Conservation (phyloP, 2,113 vertebrate genomes). For the Chlamydotis undulata region DNA sequence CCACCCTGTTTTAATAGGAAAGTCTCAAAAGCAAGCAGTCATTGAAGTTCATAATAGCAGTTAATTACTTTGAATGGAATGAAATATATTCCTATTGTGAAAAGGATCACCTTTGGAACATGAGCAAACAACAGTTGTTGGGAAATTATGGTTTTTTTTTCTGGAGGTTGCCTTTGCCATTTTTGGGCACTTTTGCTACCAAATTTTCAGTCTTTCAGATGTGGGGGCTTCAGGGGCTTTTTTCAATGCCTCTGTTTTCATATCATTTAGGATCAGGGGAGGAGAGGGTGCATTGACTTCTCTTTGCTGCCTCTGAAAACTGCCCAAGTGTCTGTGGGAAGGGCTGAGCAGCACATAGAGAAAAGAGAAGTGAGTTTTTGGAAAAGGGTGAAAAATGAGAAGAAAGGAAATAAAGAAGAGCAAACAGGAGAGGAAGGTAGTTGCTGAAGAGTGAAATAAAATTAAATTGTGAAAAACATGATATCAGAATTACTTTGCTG, state of each 20-base stretch:
- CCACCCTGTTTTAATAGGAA: background rate
- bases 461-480: background rate
- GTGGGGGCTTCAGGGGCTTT: accelerated
- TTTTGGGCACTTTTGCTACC: background rate
- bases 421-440: background rate
- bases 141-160: background rate
- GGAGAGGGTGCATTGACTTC: background rate
- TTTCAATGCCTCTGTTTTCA: background rate
- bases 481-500: background rate
- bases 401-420: background rate
- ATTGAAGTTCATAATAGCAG: background rate
- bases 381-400: background rate
- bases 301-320: background rate
- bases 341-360: background rate
- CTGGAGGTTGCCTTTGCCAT: background rate
- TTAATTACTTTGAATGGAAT: background rate
- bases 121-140: background rate
- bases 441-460: background rate
- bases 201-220: background rate
- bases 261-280: accelerated
- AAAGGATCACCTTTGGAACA: background rate
- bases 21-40: background rate
- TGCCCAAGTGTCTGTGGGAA: background rate
- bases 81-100: background rate
- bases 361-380: background rate